Base-by-base conservation (phyloP, 2,113 vertebrate genomes). In the Marmota flaviventris region DNA sequence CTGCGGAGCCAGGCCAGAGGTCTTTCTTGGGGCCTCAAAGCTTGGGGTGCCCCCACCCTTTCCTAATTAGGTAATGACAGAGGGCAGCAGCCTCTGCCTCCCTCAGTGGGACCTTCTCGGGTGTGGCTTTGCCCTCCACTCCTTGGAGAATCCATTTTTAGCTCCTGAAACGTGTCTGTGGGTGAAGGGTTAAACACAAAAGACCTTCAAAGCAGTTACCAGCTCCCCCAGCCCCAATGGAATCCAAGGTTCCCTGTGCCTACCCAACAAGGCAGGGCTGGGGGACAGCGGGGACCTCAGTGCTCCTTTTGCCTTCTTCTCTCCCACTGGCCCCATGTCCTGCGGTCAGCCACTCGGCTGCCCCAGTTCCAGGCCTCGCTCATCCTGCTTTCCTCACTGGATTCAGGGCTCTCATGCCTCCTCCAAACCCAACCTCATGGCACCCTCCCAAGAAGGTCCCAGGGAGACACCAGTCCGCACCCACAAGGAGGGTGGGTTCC, bases 21-120 rank as follows among this genome's bases (percentile, higher is more conserved):
- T 63, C 94, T 82, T 77, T 86, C 61, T 79, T 53, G 91, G 89
- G 96, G 96, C 97, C 97, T 98, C 95, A 94, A 98, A 97, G 86
- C 90, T 63, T 58, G 22, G 34, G 73, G 39, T 34, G 45, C 67
- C 37, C 73, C 78, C 11, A 0, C 83, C 93, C 18, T 67, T 39
- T 79, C 82, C 67, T 96, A 95, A 97, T 94, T 91, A 93, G 79
- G 81, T 96, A 94, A 97, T 95, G 89, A 79, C 73, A 83, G 76
- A 97, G 86, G 70, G 86, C 45, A 83, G n/a, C 12, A 86, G 85
- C 56, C 56, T 72, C 67, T 51, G 39, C 79, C 65, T 82, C 75
- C 81, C 61, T 48, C 70, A 48, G 61, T 85, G 79, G 65, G 95
- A 94, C 18, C 14, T n/a, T 92, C 89, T 95, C 94, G 63, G 84